phyloP scores from a whole-genome alignment of 2,797 vertebrate genomes.

The Gobionotothen gibberifrons region DNA sequence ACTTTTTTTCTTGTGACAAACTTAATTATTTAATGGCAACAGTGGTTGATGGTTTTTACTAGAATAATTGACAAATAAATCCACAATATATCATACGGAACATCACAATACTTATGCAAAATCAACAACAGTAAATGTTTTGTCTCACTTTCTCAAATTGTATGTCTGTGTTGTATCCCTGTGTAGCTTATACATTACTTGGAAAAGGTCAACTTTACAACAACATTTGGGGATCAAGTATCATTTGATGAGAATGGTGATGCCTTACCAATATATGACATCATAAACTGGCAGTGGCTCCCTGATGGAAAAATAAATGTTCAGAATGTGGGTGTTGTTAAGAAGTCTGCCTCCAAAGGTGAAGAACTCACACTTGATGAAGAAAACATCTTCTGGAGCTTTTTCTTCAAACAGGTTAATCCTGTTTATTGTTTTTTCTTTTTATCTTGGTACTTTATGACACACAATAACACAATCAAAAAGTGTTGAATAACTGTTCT shows the following conservation, averaged over 20 bases:
- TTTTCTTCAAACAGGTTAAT: conserved; percentile 47
- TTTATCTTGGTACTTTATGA: conserved; percentile 2
- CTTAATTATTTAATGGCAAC: background rate
- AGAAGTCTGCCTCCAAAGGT: conserved; percentile 47
- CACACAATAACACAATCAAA: background rate
- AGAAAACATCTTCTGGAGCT: conserved; percentile 78
- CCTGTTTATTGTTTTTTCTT: background rate
- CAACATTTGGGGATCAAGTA: conserved; percentile 77
- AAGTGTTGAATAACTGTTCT: background rate
- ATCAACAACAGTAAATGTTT: background rate
- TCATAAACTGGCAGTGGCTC: conserved; percentile 80
- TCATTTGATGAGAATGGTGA: conserved; percentile 83
- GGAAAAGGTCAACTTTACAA: conserved; percentile 77
- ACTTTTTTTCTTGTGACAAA: background rate
- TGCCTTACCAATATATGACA: conserved; percentile 77
- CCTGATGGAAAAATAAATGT: conserved; percentile 65
- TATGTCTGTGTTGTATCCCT: background rate
- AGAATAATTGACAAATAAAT: background rate
- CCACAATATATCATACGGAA: background rate
- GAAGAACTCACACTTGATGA: conserved; percentile 71
- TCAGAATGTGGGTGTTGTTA: conserved; percentile 73
- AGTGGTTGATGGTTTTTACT: no score
- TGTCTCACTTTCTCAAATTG: background rate
- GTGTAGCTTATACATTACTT: conserved; percentile 76
- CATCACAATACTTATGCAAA: background rate